Evolutionary conservation across 1,140 invertebrate genomes (phyloP).

Genomic region (Pseudomyrmex dendroicus): DNA sequence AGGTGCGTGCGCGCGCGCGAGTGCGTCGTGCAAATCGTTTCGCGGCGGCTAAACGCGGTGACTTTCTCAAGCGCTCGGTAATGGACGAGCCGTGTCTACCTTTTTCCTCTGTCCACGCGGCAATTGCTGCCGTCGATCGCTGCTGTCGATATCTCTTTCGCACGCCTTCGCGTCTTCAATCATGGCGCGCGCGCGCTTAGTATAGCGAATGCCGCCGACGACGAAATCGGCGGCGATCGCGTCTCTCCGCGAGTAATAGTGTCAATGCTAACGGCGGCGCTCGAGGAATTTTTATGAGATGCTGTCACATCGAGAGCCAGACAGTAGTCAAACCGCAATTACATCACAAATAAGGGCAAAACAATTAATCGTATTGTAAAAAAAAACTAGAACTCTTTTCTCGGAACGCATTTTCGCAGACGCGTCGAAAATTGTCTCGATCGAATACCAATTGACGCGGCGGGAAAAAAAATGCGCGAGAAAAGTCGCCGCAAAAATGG

Average conservation of each 20-base stretch:
- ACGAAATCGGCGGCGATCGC: constrained; percentile 52
- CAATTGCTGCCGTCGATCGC: constrained; percentile 54
- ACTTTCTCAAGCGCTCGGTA: constrained; percentile 72
- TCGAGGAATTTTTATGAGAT: constrained; percentile 24
- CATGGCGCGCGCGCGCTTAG: neutral
- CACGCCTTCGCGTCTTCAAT: constrained; percentile 40
- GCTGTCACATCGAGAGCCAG: neutral
- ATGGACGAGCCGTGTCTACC: constrained; percentile 76
- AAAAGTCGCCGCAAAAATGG: constrained; percentile 62
- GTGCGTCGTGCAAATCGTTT: constrained; percentile 70
- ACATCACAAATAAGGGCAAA: too few species aligned
- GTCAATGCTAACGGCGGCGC: constrained; percentile 14
- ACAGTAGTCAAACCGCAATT: too few species aligned
- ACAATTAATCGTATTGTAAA: neutral
- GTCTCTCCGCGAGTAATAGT: constrained; percentile 6
- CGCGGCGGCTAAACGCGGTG: constrained; percentile 37
- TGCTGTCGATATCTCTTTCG: constrained; percentile 33
- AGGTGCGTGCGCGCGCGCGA: constrained; percentile 27
- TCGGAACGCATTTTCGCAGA: too few species aligned
- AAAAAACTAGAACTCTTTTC: too few species aligned
- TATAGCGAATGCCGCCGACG: constrained; percentile 1
- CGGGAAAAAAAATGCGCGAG: neutral
- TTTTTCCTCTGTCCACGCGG: constrained; percentile 56
- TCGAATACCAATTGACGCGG: neutral
- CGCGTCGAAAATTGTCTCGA: neutral